Conservation (phyloP, 2,888 invertebrate genomes). For the Deilephila elpenor region DNA sequence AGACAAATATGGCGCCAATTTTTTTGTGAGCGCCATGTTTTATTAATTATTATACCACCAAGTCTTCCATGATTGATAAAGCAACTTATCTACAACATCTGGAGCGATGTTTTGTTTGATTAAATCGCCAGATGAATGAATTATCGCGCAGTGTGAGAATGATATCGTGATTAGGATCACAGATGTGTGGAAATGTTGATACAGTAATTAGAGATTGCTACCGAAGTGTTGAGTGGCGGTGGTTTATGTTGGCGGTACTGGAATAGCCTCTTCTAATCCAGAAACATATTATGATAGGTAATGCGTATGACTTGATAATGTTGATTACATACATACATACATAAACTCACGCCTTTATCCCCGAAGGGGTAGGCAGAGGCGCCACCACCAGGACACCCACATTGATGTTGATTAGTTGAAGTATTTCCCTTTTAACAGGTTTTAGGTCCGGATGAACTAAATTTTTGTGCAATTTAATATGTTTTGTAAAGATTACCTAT, state of each 20-base stretch:
- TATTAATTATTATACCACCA: neutral
- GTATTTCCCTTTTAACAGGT: too few relatives aligned
- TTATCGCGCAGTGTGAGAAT: constrained; percentile 36
- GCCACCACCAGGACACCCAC: too few relatives aligned
- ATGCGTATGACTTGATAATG: too few relatives aligned
- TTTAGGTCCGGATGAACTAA: too few relatives aligned
- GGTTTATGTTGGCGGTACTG: neutral
- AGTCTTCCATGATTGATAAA: neutral
- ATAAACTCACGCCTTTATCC: too few relatives aligned
- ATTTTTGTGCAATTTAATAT: too few relatives aligned
- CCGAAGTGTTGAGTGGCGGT: neutral
- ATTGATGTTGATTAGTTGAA: too few relatives aligned
- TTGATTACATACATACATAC: too few relatives aligned
- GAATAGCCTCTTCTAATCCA: neutral
- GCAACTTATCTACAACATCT: constrained; percentile 20
- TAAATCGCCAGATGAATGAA: constrained; percentile 26
- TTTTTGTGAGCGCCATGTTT: constrained; percentile 2
- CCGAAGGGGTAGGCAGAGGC: too few relatives aligned
- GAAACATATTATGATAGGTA: too few relatives aligned
- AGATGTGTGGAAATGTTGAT: constrained; percentile 35
- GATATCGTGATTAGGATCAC: constrained; percentile 41
- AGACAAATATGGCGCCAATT: constrained; percentile 10
- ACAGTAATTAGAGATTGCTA: constrained; percentile 1
- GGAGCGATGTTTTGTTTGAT: constrained; percentile 28
- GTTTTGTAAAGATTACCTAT: too few relatives aligned